Conservation (phyloP, 37 sponge, comb jelly and placozoan species). For the Dysidea cf. avara region DNA sequence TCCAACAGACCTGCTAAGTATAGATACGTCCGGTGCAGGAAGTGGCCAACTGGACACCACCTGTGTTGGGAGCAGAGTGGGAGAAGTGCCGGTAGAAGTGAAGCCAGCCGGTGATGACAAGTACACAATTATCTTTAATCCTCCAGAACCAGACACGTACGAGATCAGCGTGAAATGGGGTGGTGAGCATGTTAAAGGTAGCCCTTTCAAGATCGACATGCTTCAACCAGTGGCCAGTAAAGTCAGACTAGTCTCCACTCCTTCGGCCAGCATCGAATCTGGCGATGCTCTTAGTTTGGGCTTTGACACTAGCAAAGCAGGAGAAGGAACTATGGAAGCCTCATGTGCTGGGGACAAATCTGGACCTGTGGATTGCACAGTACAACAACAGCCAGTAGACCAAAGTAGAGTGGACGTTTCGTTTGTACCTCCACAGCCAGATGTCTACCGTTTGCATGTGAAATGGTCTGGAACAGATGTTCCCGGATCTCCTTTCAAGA, state of each 20-base stretch:
- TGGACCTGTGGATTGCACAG: conserved; percentile 51
- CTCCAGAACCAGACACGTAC: conserved; percentile 35
- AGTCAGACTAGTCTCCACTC: conserved; percentile 42
- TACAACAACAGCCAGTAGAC: neutral
- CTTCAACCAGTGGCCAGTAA: conserved; percentile 35
- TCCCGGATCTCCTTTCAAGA: conserved; percentile 62
- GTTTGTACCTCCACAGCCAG: conserved; percentile 47
- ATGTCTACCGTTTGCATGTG: conserved; percentile 50
- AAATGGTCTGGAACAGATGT: conserved; percentile 51
- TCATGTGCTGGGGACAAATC: conserved; percentile 43
- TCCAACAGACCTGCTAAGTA: conserved; percentile 29
- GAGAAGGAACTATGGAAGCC: conserved; percentile 60
- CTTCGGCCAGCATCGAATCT: conserved; percentile 36
- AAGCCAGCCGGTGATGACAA: neutral
- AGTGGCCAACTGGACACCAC: conserved; percentile 28
- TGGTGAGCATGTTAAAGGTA: conserved; percentile 23
- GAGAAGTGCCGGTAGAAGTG: conserved; percentile 30
- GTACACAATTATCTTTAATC: conserved; percentile 2
- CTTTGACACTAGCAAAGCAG: conserved; percentile 50
- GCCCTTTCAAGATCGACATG: conserved; percentile 38
- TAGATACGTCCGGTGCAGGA: conserved; percentile 38
- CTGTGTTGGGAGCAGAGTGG: conserved; percentile 31
- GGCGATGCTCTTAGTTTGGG: conserved; percentile 23
- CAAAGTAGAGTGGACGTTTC: conserved; percentile 24
- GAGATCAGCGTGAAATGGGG: conserved; percentile 33